Evolutionary conservation across 2,888 invertebrate genomes (phyloP).

Genomic region (Agonum fuliginosum): DNA sequence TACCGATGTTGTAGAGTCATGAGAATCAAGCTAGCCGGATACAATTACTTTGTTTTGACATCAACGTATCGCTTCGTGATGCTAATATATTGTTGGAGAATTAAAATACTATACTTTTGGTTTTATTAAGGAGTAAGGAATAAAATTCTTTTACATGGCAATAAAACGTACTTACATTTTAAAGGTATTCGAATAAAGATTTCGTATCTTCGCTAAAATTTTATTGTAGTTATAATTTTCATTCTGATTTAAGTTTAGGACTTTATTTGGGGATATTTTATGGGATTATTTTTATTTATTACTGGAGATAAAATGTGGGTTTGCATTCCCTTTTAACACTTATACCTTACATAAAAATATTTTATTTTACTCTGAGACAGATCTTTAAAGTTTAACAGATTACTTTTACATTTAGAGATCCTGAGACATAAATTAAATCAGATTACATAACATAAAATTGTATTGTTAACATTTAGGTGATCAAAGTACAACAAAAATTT

Average conservation of each 20-base stretch:
- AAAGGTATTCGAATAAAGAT: not conserved
- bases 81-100: conserved; percentile 8
- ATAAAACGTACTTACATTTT: conserved; percentile 5
- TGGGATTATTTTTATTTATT: conserved; percentile 5
- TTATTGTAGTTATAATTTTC: conserved; percentile 12
- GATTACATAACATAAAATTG: no score
- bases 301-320: not conserved
- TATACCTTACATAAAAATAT: not conserved
- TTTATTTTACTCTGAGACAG: not conserved
- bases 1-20: conserved; percentile 9
- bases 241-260: not conserved
- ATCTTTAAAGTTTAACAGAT: no score
- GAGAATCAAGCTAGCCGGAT: conserved; percentile 12
- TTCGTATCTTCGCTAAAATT: not conserved
- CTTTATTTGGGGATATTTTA: conserved; percentile 4
- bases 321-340: not conserved
- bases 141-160: not conserved
- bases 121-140: not conserved
- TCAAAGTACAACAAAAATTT: no score
- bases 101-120: not conserved
- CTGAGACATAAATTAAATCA: no score
- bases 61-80: conserved; percentile 29
- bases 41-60: conserved; percentile 37
- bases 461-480: no score
- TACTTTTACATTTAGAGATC: no score